Percentiles rank a stretch among this genome's conserved stretches.
phyloP scores from a whole-genome alignment of 2,888 invertebrate species.

The Agonum fuliginosum region DNA sequence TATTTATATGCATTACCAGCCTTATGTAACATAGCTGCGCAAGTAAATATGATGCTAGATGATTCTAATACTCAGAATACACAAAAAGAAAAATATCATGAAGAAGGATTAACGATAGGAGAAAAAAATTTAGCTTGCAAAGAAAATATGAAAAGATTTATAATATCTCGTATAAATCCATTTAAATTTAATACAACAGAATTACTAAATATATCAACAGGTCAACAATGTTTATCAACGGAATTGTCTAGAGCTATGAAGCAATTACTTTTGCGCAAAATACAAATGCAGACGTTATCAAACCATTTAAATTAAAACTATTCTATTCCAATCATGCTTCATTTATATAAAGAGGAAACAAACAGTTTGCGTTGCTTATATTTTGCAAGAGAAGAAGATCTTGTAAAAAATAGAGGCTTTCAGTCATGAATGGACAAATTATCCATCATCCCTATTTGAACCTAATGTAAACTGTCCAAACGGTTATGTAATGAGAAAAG shows the following conservation, averaged over 20 bases:
- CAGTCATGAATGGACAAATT: background rate
- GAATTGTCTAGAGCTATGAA: background rate
- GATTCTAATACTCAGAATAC: background rate
- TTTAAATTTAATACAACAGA: background rate
- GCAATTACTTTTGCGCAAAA: background rate
- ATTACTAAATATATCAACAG: background rate
- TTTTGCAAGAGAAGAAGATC: background rate
- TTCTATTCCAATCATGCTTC: background rate
- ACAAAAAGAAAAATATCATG: background rate
- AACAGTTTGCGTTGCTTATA: background rate
- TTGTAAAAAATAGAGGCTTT: background rate
- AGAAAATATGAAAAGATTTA: background rate
- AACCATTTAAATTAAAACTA: background rate
- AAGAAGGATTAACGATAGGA: background rate
- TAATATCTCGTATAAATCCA: background rate
- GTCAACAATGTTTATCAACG: background rate
- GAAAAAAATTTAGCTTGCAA: background rate
- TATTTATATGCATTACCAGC: background rate
- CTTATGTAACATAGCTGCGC: background rate
- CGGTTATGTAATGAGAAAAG: background rate
- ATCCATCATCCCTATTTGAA: background rate
- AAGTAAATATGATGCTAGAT: background rate
- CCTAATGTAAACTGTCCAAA: background rate
- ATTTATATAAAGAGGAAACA: background rate
- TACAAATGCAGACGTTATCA: background rate